A percentile compares a stretch with the other conserved stretches of the same genome.
phyloP scores from a whole-genome alignment of 2,113 vertebrate genomes.

The Scalopus aquaticus region DNA sequence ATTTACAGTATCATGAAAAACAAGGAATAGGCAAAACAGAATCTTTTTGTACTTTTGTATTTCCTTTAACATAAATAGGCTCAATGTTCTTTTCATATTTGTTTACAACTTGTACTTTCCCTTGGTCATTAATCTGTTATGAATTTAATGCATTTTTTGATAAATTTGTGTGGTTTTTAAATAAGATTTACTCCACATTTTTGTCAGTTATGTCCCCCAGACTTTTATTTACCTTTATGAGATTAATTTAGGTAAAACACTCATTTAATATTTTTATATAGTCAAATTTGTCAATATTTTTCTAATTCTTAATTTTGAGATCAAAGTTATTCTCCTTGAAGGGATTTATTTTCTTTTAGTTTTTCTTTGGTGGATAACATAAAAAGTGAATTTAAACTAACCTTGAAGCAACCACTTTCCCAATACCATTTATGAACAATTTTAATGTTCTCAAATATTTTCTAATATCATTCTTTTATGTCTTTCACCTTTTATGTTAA shows the following conservation, averaged over 20 bases:
- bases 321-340: background rate
- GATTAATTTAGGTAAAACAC: background rate
- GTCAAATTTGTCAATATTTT: background rate
- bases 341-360: background rate
- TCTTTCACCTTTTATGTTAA: background rate
- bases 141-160: background rate
- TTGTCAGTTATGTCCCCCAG: background rate
- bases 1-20: background rate
- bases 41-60: background rate
- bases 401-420: background rate
- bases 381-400: conserved; percentile 4
- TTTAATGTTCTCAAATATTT: background rate
- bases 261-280: conserved; percentile 11
- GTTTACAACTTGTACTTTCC: conserved; percentile 21
- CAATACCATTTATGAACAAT: background rate
- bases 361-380: background rate
- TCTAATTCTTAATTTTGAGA: background rate
- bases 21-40: background rate
- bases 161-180: background rate
- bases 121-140: background rate
- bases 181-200: background rate
- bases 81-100: background rate
- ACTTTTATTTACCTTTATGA: background rate
- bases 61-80: background rate
- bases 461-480: background rate